phyloP scores from a whole-genome alignment of 2,797 vertebrate species.

The Paedocypris micromegethes region DNA sequence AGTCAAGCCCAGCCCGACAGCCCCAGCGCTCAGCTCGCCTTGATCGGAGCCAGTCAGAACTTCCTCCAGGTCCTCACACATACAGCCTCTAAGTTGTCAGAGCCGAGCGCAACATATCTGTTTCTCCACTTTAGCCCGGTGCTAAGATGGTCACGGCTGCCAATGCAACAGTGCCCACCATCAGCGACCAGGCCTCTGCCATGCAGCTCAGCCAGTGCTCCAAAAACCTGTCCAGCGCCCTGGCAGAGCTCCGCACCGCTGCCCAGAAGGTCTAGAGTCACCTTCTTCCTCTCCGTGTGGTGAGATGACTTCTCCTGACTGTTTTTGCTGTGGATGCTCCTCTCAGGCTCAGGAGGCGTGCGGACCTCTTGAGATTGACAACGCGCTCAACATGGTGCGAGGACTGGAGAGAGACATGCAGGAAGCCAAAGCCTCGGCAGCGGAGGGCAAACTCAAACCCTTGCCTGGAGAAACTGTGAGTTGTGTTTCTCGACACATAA shows the following conservation, averaged over 20 bases:
- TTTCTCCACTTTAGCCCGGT: constrained; percentile 73
- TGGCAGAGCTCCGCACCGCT: constrained; percentile 88
- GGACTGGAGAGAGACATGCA: constrained; percentile 87
- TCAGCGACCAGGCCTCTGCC: constrained; percentile 89
- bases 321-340: neutral
- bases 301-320: no score
- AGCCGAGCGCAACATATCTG: no score
- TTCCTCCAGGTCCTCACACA: constrained; percentile 81
- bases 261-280: constrained; percentile 81
- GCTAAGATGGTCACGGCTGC: constrained; percentile 94
- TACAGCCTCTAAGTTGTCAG: no score
- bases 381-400: constrained; percentile 82
- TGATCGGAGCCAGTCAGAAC: constrained; percentile 93
- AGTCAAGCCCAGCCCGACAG: constrained; percentile 95
- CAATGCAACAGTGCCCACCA: constrained; percentile 89
- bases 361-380: constrained; percentile 93
- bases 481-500: neutral
- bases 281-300: no score
- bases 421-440: constrained; percentile 86
- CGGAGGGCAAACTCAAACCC: constrained; percentile 84
- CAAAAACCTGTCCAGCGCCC: constrained; percentile 84
- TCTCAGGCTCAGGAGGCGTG: constrained; percentile 91
- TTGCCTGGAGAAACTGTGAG: constrained; percentile 91
- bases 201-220: constrained; percentile 98
- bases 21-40: constrained; percentile 89